Base-by-base conservation (phyloP, 2,888 invertebrate genomes). In the Hymenopus coronatus region DNA sequence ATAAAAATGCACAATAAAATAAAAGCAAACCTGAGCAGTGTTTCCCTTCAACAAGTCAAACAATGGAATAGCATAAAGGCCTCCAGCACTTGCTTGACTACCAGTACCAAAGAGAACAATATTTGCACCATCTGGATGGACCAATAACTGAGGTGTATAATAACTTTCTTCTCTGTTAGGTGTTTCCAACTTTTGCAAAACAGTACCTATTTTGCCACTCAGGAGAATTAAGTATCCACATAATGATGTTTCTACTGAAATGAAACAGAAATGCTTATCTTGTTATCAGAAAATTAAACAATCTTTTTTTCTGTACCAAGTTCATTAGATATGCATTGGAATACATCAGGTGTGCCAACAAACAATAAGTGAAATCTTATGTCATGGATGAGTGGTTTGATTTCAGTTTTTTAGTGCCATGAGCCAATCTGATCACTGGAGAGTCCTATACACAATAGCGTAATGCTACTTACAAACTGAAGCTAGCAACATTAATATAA, bases 101-200 rank as follows among this genome's bases (percentile, higher is more conserved):
- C 97, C 97, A 0, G 97, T 97, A 25, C 96, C 96, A 91, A 97
- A 95, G 88, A 97, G 92, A 82, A 97, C 94, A 88, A 95, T 93
- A 90, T 94, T 94, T 82, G 94, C 95, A n/a, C 96, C 96, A 92
- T 96, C 95, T 54, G 94, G 93, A 90, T 94, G 94, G 2, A 94
- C 94, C 9, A 96, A 91, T 28, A 96, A 92, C 92, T 97, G 96
- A 0, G 97, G 96, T 33, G 96, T 96, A 91, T 96, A 96, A 92
- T 96, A 97, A 30, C 96, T 94, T 92, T 97, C 96, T 90, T 95
- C 94, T 28, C 94, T 93, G 91, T 95, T 95, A 0, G 97, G 96
- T 70, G 96, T 96, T 82, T 94, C 93, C 87, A 96, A 93, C 91
- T 94, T 94, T 89, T 94, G 94, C 84, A 97, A 93, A 89, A 96